These are phyloP conservation scores for Nebria brevicollis DNA, from an alignment of 2,888 invertebrate species.

Conservation along the genomic window DNA sequence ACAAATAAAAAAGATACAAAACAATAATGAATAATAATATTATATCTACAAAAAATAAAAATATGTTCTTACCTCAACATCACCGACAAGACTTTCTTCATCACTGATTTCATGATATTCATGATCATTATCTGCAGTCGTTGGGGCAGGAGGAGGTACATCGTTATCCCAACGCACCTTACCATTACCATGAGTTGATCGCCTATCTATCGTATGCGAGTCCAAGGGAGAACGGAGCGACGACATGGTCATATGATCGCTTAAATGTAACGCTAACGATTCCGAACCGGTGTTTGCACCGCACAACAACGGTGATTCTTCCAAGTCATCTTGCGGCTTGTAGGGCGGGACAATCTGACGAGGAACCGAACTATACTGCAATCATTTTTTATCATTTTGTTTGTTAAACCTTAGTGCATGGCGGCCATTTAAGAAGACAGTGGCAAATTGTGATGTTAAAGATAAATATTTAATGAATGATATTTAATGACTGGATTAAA, in stretches of 20 bases:
- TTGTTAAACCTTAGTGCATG: no score
- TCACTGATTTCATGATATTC: conserved; percentile 88
- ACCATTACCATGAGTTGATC: conserved; percentile 19
- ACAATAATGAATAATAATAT: no score
- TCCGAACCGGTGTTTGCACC: conserved; percentile 63
- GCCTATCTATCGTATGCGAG: conserved; percentile 2
- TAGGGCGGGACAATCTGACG: conserved; percentile 90
- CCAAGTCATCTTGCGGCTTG: conserved; percentile 86
- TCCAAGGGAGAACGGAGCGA: conserved; percentile 4
- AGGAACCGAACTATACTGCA: conserved; percentile 80
- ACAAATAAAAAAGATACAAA: no score
- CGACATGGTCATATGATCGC: conserved; percentile 60
- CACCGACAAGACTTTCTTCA: conserved; percentile 69
- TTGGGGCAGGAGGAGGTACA: conserved; percentile 10
- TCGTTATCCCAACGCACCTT: conserved; percentile 32
- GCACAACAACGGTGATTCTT: conserved; percentile 66
- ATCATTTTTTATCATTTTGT: conserved; percentile 23
- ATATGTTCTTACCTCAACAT: conserved; percentile 63
- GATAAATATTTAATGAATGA: no score
- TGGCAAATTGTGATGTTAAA: no score
- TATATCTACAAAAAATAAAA: not conserved
- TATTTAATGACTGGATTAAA: no score
- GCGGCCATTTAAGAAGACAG: no score
- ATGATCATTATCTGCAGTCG: conserved; percentile 64
- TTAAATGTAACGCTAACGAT: conserved; percentile 54